A percentile compares a stretch with the other conserved stretches of the same genome.
Conservation (phyloP, 2,888 invertebrate species). For the Parnassius mnemosyne region DNA sequence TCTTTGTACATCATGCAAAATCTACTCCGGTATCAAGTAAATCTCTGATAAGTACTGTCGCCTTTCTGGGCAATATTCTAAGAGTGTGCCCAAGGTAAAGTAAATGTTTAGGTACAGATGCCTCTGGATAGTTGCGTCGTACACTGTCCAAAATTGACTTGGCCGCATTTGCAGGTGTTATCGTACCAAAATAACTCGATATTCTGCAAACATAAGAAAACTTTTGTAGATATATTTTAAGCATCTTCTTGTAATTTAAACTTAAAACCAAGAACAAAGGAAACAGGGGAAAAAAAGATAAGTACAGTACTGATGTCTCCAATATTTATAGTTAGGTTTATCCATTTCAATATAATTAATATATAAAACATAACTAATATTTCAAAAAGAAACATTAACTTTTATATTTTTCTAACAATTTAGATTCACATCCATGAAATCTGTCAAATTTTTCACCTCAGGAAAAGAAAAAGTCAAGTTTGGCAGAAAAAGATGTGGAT, state of each 20-base stretch:
- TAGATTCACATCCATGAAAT: too few relatives aligned
- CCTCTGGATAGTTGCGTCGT: constrained; percentile 81
- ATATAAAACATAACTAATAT: too few relatives aligned
- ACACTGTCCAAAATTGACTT: constrained; percentile 81
- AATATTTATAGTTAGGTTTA: too few relatives aligned
- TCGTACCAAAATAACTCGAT: constrained; percentile 83
- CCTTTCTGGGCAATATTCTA: constrained; percentile 81
- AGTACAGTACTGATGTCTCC: too few relatives aligned
- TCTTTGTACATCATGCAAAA: constrained; percentile 66
- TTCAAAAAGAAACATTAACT: too few relatives aligned
- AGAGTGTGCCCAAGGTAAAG: constrained; percentile 80
- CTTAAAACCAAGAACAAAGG: too few relatives aligned
- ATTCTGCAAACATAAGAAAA: constrained; percentile 66
- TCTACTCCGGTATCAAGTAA: constrained; percentile 83
- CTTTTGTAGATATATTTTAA: background rate
- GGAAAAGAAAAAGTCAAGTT: too few relatives aligned
- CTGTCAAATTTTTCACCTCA: too few relatives aligned
- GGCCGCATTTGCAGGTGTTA: constrained; percentile 80
- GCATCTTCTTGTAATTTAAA: background rate
- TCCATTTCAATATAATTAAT: too few relatives aligned
- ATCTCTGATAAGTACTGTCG: constrained; percentile 81
- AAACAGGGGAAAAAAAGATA: too few relatives aligned
- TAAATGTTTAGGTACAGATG: constrained; percentile 82
- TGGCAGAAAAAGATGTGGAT: too few relatives aligned
- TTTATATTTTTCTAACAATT: too few relatives aligned